Base-by-base conservation (phyloP, 2,888 invertebrate genomes). In the Ecliptopera silaceata region DNA sequence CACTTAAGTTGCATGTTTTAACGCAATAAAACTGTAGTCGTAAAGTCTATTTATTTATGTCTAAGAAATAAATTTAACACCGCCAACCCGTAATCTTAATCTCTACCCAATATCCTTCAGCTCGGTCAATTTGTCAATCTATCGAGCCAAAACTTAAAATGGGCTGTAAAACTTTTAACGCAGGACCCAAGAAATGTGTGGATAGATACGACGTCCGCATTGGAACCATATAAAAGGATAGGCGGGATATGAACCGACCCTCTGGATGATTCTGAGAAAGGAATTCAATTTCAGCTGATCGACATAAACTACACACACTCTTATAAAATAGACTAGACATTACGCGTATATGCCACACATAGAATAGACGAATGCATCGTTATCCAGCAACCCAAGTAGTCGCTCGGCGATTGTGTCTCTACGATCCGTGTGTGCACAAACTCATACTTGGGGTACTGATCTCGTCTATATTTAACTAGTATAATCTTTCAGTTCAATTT, bases 161-260 rank as follows among this genome's bases (percentile, higher is more conserved):
- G 76, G 77, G 74, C 69, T 74, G 79, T 83, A 81, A 84, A 84
- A 84, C 75, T 83, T 82, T 81, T 82, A 82, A 79, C 76, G 74
- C 72, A 68, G 72, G 71, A 76, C 77, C 80, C 76, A 64, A 60
- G 65, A 65, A 72, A 61, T 69, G 59, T 70, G 61, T 61, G 5
- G 13, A 6, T 26, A 66, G 66, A 68, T 69, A 69, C 69, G 64
- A 69, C 72, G 68, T 70, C 68, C 72, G 72, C 70, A 72, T 71
- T 72, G 73, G 71, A 77, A 74, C 71, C 72, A 71, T 74, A 81
- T 82, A 82, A 82, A 82, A 78, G 59, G 68, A 82, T 77, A 50
- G 49, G 11, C 47, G 46, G 46, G 45, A 50, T 49, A 46, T 39
- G 44, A 48, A 44, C 26, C 12, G 44, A 39, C 8, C 41, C 8